These are phyloP conservation scores for Electrona antarctica DNA, from an alignment of 2,113 vertebrate species.

Conservation along the genomic window DNA sequence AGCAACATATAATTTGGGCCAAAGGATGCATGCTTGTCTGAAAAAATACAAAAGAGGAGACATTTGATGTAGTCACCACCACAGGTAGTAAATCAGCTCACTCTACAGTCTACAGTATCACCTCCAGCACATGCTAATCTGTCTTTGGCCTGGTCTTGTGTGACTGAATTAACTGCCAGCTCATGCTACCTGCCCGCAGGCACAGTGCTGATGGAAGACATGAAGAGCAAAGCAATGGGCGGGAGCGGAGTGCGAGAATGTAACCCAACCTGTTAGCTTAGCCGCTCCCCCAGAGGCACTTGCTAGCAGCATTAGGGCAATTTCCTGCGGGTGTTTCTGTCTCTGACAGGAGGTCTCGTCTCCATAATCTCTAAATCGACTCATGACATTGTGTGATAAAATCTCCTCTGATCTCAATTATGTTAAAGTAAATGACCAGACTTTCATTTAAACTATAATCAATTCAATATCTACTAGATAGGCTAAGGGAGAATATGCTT, in stretches of 20 bases:
- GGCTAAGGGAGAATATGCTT: too few species aligned
- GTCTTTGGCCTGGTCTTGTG: conserved; percentile 41
- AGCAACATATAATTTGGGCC: conserved; percentile 20
- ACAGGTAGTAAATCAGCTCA: conserved; percentile 47
- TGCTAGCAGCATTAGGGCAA: conserved; percentile 50
- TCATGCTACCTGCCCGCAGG: conserved; percentile 60
- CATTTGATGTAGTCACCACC: conserved; percentile 11
- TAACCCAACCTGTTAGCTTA: conserved; percentile 71
- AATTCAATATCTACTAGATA: background rate
- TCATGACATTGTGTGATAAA: background rate
- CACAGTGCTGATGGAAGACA: conserved; percentile 66
- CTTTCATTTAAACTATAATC: background rate
- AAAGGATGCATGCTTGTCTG: background rate
- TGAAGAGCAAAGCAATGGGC: conserved; percentile 45
- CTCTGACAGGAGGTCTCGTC: conserved; percentile 13
- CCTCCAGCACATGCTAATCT: conserved; percentile 33
- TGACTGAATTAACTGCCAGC: conserved; percentile 49
- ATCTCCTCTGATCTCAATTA: conserved; percentile 8
- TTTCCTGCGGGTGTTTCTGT: conserved; percentile 41
- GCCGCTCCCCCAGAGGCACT: conserved; percentile 54
- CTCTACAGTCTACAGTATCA: background rate
- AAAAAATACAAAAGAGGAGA: background rate
- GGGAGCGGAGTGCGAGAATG: conserved; percentile 71
- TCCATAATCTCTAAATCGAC: conserved; percentile 13
- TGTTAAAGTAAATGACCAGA: conserved; percentile 2